Evolutionary conservation across 2,888 invertebrate species (phyloP), one percentile per base, ranked within the genome.

Genomic region (Eutolmus rufibarbis): DNA sequence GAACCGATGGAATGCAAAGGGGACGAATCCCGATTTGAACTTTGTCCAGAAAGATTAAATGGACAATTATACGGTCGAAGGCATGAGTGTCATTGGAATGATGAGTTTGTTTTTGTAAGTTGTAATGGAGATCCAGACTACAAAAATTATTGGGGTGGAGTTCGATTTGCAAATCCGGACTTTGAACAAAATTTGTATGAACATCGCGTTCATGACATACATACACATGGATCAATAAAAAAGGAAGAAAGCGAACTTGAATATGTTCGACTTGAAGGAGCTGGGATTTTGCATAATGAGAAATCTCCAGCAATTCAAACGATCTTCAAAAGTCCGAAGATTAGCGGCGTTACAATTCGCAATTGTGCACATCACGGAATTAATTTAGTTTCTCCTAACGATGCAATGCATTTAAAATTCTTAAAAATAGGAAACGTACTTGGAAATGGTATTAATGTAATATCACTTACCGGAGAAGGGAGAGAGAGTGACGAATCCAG

Each of bases 221-320:
- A 96, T 79, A 97, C 97, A 0, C 97, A 97, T 90, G 95, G 95
- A 89, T 95, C 95, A 0, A 92, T 95, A 84, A 94, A 94, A 79
- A 94, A 94, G 89, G 94, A 95, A 34, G 96, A 96, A 90, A 98
- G 98, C n/a, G 93, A 95, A 23, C 91, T 99, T 88, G 95, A 96
- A 90, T 95, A 95, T 90, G 95, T 97, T 0, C 96, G 97, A 90
- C 96, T 99, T 79, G 95, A 95, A 82, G 98, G 98, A 4, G 99
- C 99, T 84, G 99, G 99, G 31, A 96, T 98, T 89, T 93, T 99
- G 34, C 99, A 99, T 91, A 98, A 97, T 90, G 98, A 99, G 91
- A 98, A 97, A 92, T 97, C 97, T 0, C 96, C 98, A 0, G 98
- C 99, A 0, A 93, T 99, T 84, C 97, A 98, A 91, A 95, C 97